These are phyloP conservation scores for Atopsyche davidsoni DNA, from an alignment of 1,140 invertebrate genomes.

Conservation along the genomic window DNA sequence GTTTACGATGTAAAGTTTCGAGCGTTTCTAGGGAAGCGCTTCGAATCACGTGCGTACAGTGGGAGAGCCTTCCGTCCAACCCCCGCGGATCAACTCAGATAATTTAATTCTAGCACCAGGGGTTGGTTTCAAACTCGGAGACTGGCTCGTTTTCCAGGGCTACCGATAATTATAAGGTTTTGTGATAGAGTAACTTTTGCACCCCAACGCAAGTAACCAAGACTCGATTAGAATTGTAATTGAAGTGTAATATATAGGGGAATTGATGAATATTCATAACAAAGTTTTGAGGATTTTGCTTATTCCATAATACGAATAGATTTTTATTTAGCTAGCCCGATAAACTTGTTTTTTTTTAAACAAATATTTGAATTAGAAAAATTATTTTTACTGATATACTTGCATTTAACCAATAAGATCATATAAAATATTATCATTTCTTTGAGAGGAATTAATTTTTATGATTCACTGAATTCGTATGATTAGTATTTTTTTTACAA, in stretches of 20 bases:
- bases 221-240: neutral
- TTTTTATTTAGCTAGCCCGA: conserved; percentile 1
- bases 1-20: conserved; percentile 27
- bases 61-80: conserved; percentile 8
- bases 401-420: no score
- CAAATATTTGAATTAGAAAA: no score
- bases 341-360: no score
- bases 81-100: conserved; percentile 30
- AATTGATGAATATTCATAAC: neutral
- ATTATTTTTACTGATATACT: no score
- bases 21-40: conserved; percentile 16
- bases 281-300: neutral
- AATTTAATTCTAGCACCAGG: conserved; percentile 31
- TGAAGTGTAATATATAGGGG: neutral
- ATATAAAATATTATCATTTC: no score
- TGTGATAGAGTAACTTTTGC: conserved; percentile 14
- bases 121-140: conserved; percentile 29
- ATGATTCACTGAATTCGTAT: no score
- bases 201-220: conserved; percentile 1
- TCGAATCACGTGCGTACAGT: conserved; percentile 29
- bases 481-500: no score
- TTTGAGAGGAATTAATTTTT: no score
- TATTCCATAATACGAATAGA: conserved; percentile 5
- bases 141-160: conserved; percentile 18
- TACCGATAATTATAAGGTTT: conserved; percentile 19